Percentiles rank a stretch among this genome's conserved stretches.
Conservation (phyloP, 2,113 vertebrate species). For the Oriolus oriolus region DNA sequence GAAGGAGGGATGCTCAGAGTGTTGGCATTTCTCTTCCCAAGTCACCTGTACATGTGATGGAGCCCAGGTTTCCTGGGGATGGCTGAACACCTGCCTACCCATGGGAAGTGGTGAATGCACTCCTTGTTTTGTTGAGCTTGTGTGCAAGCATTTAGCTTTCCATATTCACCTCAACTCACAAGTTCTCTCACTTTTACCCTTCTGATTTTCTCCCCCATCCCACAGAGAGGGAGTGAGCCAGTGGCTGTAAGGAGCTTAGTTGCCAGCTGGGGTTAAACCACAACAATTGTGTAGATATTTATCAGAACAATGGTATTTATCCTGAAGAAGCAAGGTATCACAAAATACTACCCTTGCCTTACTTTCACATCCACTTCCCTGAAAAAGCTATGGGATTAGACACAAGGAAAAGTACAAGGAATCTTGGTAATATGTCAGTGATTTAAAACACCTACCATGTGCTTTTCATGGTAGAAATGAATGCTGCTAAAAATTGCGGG, state of each 20-base stretch:
- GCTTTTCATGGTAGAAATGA: not conserved
- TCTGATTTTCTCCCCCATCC: not conserved
- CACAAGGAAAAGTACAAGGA: not conserved
- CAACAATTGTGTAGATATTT: not conserved
- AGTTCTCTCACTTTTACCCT: not conserved
- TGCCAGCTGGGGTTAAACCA: not conserved
- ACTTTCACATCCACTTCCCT: not conserved
- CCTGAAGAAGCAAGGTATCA: not conserved
- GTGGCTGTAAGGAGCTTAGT: not conserved
- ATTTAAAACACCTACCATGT: not conserved
- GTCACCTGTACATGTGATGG: accelerated
- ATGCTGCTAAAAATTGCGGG: not conserved
- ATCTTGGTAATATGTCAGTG: not conserved
- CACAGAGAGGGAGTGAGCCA: not conserved
- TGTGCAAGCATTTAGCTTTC: not conserved
- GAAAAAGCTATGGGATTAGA: not conserved
- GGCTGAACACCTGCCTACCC: not conserved
- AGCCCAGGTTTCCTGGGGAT: not conserved
- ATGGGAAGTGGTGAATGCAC: not conserved
- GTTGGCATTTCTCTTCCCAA: not conserved
- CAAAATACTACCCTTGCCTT: not conserved
- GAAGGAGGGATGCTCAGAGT: accelerated
- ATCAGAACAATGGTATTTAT: not conserved
- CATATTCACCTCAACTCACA: not conserved
- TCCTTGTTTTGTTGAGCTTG: not conserved